A percentile compares a stretch with the other conserved stretches of the same genome.
phyloP scores from a whole-genome alignment of 2,888 invertebrate genomes.

The Erebia aethiops region DNA sequence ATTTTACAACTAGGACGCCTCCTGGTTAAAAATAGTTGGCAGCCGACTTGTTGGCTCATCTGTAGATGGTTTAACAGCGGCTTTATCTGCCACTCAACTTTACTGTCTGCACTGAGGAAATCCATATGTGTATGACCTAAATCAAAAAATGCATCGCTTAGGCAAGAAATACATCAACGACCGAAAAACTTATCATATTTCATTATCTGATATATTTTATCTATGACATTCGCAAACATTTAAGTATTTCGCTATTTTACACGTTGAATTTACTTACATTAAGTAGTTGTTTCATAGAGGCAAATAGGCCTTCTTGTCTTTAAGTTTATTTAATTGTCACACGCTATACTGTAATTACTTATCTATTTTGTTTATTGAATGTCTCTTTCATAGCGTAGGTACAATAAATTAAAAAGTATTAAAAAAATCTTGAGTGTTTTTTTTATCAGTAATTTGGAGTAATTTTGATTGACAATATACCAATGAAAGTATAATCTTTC shows the following conservation, averaged over 20 bases:
- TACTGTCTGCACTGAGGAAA: constrained; percentile 33
- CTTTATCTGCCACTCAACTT: constrained; percentile 44
- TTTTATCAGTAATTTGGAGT: too few relatives aligned
- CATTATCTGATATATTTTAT: background rate
- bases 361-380: too few relatives aligned
- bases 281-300: background rate
- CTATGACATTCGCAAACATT: constrained; percentile 9
- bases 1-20: too few relatives aligned
- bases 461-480: too few relatives aligned
- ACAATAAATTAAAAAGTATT: too few relatives aligned
- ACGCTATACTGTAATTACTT: too few relatives aligned
- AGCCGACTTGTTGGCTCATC: background rate
- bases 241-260: background rate
- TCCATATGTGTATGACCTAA: constrained; percentile 31
- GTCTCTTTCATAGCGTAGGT: too few relatives aligned
- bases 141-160: constrained; percentile 25
- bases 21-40: background rate
- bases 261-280: background rate
- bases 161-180: constrained; percentile 5
- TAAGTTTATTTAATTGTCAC: too few relatives aligned
- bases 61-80: constrained; percentile 46
- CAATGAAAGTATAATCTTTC: too few relatives aligned
- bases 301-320: background rate
- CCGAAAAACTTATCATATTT: background rate
- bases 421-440: too few relatives aligned